Base-by-base conservation (phyloP, 2,888 invertebrate genomes). In the Gandaritis pyraliata region DNA sequence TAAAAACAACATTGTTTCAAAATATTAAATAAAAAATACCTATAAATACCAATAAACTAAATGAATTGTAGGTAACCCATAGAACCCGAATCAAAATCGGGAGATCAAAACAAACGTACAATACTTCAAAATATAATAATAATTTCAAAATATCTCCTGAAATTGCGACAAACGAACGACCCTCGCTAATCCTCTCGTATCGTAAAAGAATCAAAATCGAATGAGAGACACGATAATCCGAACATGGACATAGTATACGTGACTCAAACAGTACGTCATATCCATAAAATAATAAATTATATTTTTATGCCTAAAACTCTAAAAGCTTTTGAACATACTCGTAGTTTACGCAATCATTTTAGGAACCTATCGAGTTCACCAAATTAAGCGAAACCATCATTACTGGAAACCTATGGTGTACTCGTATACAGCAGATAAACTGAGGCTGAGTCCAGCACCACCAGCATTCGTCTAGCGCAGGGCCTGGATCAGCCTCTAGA, bases 141-240 rank as follows among this genome's bases (percentile, higher is more conserved):
- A n/a, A 54, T 55, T 60, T 46, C 33, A 61, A 58, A 56, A 60
- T 64, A 68, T 48, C 55, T 55, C 23, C 13, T 43, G 11, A 61
- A 63, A 66, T 58, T 55, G 59, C 56, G 56, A 60, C 66, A 66
- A 78, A 75, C 77, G 76, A 72, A 68, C 72, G 73, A 74, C 79
- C 85, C 82, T 73, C 72, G 74, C 76, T 83, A 85, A 86, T 85
- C 83, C 72, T 78, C 75, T 75, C 74, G 76, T 78, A 83, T 81
- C 78, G 72, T 70, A 71, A 81, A 85, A 84, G 84, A 85, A 88
- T 85, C 85, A 84, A 83, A 83, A 83, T 81, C 81, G 76, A 79
- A 80, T 73, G 76, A 72, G 68, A 76, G 76, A 77, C 70, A 74
- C 80, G 83, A 89, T 89, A 86, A 90, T 90, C 86, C 82, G 59